Base-by-base conservation (phyloP, 1,140 invertebrate species). In the Euura lappo region DNA sequence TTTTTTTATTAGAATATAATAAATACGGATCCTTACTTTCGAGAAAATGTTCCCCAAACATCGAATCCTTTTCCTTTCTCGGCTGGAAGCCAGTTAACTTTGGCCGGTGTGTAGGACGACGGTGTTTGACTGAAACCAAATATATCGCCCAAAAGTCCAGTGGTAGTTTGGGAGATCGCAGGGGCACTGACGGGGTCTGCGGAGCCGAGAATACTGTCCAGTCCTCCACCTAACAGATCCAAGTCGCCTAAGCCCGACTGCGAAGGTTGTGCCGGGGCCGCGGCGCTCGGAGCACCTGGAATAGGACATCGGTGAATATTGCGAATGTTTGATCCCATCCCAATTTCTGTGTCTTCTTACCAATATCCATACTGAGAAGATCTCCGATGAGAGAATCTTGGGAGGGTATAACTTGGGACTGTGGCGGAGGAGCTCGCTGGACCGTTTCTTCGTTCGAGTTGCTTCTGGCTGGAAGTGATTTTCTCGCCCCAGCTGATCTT, bases 11-110 rank as follows among this genome's bases (percentile, higher is more conserved):
- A 11, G 74, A 65, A 10, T 43, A 70, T 28, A 51, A 71, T 28
- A 28, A 64, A 13, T 11, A 7, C 67, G 11, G 70, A 70, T 67
- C 79, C 83, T 77, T 85, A 90, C 90, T 89, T 91, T 69, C 98
- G 90, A 0, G 93, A 92, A 87, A 99, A 99, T n/a, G 97, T 97
- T 71, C 98, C 98, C 87, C 93, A 94, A 68, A 99, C 94, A 88
- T 99, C 98, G 73, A 99, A 88, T n/a, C 98, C 98, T 91, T 99
- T 99, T 67, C 97, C 98, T 85, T 98, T 97, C 75, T 96, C 94
- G 8, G 97, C 97, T 13, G 96, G 94, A 79, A 99, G 88, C 97
- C 97, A 99, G 68, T 95, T 93, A 79, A 94, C 91, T 88, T 97
- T 97, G 4, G 97, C 95, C 73, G 94, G 90, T 65, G 92, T 89